A percentile compares a stretch with the other conserved stretches of the same genome.
These are phyloP conservation scores for Poecilia gillii DNA, from an alignment of 2,797 vertebrate genomes.

Conservation along the genomic window DNA sequence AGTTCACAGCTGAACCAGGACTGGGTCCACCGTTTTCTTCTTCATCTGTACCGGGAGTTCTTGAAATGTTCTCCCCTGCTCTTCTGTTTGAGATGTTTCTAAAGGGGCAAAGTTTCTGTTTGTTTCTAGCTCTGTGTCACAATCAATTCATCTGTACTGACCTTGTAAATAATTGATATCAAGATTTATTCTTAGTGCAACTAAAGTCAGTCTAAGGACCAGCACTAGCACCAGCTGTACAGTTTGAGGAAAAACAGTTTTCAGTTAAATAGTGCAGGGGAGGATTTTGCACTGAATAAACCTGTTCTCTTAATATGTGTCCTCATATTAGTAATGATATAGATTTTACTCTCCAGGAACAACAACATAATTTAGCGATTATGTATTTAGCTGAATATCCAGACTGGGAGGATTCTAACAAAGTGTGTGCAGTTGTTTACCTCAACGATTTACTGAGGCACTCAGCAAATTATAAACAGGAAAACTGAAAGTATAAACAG, in stretches of 20 bases:
- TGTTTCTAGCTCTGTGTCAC: neutral
- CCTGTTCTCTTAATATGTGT: neutral
- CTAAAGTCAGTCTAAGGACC: neutral
- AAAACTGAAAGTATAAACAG: neutral
- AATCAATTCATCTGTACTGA: neutral
- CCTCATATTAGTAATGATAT: neutral
- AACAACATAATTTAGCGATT: neutral
- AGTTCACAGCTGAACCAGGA: neutral
- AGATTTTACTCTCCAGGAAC: neutral
- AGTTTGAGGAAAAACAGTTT: neutral
- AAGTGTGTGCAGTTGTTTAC: neutral
- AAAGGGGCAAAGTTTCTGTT: neutral
- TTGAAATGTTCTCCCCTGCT: neutral
- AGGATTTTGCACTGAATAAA: neutral
- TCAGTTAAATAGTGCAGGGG: neutral
- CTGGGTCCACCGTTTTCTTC: neutral
- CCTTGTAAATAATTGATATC: neutral
- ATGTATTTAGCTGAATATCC: neutral
- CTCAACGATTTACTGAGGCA: neutral
- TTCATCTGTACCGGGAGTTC: neutral
- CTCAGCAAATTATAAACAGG: neutral
- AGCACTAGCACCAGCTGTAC: neutral
- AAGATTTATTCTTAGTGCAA: neutral
- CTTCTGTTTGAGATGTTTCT: neutral
- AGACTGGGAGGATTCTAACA: neutral